Conservation (phyloP, 2,888 invertebrate species). For the Papilio elwesi region DNA sequence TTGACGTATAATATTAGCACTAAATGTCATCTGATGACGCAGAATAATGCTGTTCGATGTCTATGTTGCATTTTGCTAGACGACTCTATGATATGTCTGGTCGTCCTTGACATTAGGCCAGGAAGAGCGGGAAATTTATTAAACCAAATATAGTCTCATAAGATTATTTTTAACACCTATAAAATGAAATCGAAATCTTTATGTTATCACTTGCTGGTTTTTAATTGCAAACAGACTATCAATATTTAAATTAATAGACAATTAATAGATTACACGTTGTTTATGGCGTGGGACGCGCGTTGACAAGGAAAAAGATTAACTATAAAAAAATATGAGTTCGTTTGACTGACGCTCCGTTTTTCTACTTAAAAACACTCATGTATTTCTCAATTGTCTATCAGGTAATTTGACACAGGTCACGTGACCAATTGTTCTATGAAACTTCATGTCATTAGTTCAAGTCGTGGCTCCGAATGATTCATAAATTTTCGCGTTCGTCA, state of each 20-base stretch:
- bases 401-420: neutral
- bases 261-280: conserved; percentile 1
- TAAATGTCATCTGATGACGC: too few species aligned
- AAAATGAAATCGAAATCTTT: neutral
- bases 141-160: neutral
- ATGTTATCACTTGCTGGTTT: neutral
- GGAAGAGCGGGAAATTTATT: neutral
- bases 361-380: conserved; percentile 2
- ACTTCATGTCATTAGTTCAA: conserved; percentile 33
- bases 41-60: too few species aligned
- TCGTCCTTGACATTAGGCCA: conserved; percentile 6
- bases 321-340: neutral
- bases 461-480: conserved; percentile 33
- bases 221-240: neutral
- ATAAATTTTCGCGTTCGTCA: conserved; percentile 38
- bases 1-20: too few species aligned
- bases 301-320: neutral
- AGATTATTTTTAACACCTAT: neutral
- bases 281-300: neutral
- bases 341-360: neutral
- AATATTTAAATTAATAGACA: neutral
- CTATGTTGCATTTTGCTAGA: too few species aligned
- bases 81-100: too few species aligned
- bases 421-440: conserved; percentile 38
- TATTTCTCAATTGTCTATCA: conserved; percentile 17